These are phyloP conservation scores for Drosophila longiperda DNA, from an alignment of 2,888 invertebrate species.

Conservation along the genomic window DNA sequence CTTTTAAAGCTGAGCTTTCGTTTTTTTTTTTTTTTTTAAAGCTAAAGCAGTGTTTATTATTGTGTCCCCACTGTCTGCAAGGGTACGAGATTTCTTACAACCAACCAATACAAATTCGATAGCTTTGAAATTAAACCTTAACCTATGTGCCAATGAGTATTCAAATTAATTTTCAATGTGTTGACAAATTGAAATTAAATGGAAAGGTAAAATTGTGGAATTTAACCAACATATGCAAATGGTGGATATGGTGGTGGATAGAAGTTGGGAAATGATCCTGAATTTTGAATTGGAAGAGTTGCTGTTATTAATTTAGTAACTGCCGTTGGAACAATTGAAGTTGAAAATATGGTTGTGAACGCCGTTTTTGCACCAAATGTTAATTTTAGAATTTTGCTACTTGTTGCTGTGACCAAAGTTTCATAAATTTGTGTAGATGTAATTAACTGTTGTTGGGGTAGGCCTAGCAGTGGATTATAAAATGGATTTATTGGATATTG, in stretches of 20 bases:
- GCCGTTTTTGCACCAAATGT: conserved; percentile 96
- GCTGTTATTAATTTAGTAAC: conserved; percentile 94
- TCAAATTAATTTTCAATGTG: conserved; percentile 16
- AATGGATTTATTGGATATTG: conserved; percentile 84
- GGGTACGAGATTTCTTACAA: background rate
- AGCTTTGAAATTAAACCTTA: conserved; percentile 3
- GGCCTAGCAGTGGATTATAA: conserved; percentile 86
- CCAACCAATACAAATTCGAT: conserved; percentile 7
- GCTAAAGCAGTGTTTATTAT: conserved; percentile 1
- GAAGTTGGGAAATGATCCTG: conserved; percentile 90
- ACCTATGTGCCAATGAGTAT: conserved; percentile 22
- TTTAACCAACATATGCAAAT: conserved; percentile 90
- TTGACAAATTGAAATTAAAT: background rate
- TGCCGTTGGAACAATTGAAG: conserved; percentile 92
- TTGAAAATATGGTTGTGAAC: conserved; percentile 93
- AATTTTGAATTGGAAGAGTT: conserved; percentile 90
- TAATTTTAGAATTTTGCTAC: conserved; percentile 92
- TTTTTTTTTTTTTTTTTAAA: background rate
- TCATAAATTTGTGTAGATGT: conserved; percentile 93
- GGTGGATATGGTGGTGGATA: conserved; percentile 91
- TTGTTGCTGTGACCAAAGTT: conserved; percentile 91
- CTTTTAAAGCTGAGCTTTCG: conserved; percentile 12
- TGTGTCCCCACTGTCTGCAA: background rate
- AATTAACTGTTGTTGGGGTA: conserved; percentile 89
- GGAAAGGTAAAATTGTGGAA: background rate